Percentiles rank a stretch among this genome's conserved stretches.
These are phyloP conservation scores for Rhagonycha fulva DNA, from an alignment of 2,888 invertebrate genomes.

Conservation along the genomic window DNA sequence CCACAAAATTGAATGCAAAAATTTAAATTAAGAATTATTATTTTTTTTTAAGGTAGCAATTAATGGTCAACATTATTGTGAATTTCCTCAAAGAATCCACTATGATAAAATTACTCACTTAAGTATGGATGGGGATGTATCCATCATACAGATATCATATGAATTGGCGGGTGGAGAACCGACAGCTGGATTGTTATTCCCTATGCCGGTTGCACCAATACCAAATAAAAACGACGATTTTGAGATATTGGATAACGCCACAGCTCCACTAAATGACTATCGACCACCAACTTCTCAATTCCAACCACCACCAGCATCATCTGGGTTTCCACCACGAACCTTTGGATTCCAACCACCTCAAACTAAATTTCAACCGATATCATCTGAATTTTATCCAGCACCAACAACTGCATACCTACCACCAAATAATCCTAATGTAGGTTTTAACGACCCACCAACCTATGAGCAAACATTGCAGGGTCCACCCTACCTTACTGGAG, in stretches of 20 bases:
- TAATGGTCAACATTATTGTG: constrained; percentile 78
- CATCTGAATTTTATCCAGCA: not conserved
- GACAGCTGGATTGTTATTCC: not conserved
- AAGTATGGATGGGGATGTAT: constrained; percentile 76
- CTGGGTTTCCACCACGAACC: not conserved
- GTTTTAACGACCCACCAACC: not conserved
- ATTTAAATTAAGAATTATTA: not conserved
- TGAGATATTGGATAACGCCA: not conserved
- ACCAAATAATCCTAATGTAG: not conserved
- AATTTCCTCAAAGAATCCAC: constrained; percentile 76
- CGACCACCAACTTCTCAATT: not conserved
- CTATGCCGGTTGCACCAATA: not conserved
- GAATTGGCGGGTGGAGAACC: constrained; percentile 49
- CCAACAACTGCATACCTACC: not conserved
- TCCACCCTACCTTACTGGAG: not conserved
- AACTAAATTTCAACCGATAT: not conserved
- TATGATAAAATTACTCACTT: constrained; percentile 67
- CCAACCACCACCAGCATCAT: not conserved
- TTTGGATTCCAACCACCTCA: not conserved
- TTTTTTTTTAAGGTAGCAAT: constrained; percentile 70
- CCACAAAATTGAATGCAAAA: not conserved
- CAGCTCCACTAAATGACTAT: not conserved
- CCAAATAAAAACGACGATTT: not conserved
- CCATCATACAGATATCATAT: constrained; percentile 67
- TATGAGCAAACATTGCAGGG: not conserved